phyloP scores from a whole-genome alignment of 2,797 vertebrate genomes.

The Rhadinocentrus ornatus region DNA sequence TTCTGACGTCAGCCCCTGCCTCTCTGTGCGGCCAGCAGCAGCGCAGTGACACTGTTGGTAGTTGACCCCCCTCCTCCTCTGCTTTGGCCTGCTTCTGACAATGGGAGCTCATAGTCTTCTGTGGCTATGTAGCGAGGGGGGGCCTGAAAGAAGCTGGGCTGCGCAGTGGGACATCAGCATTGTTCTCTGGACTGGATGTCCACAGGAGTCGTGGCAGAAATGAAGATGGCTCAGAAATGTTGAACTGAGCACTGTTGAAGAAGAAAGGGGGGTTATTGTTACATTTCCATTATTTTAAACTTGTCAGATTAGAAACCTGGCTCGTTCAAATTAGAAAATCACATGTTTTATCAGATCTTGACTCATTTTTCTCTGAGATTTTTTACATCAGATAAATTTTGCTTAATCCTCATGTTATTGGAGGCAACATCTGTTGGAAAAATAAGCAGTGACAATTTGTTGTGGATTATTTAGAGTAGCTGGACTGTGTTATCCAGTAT shows the following conservation, averaged over 20 bases:
- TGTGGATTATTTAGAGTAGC: conserved; percentile 6
- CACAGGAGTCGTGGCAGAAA: conserved; percentile 35
- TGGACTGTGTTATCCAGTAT: background rate
- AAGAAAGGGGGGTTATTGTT: background rate
- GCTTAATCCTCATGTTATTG: background rate
- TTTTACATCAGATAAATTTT: background rate
- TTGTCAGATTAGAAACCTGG: background rate
- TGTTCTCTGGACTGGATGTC: conserved; percentile 61
- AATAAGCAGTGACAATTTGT: background rate
- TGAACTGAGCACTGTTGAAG: conserved; percentile 17
- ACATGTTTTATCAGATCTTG: background rate
- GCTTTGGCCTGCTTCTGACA: conserved; percentile 59
- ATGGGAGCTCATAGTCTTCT: conserved; percentile 67
- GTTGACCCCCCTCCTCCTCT: conserved; percentile 41
- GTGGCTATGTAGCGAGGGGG: conserved; percentile 21
- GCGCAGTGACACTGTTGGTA: conserved; percentile 46
- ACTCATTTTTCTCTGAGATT: conserved; percentile 4
- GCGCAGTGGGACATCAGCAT: conserved; percentile 67
- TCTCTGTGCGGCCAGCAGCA: conserved; percentile 31
- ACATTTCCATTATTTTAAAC: background rate
- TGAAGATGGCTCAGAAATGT: conserved; percentile 28
- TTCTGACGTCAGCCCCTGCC: conserved; percentile 70
- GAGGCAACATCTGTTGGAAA: background rate
- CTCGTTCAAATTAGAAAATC: conserved; percentile 9
- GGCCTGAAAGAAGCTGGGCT: conserved; percentile 42